These are phyloP conservation scores for Drosophila merina DNA, from an alignment of 2,888 invertebrate genomes.

Conservation along the genomic window DNA sequence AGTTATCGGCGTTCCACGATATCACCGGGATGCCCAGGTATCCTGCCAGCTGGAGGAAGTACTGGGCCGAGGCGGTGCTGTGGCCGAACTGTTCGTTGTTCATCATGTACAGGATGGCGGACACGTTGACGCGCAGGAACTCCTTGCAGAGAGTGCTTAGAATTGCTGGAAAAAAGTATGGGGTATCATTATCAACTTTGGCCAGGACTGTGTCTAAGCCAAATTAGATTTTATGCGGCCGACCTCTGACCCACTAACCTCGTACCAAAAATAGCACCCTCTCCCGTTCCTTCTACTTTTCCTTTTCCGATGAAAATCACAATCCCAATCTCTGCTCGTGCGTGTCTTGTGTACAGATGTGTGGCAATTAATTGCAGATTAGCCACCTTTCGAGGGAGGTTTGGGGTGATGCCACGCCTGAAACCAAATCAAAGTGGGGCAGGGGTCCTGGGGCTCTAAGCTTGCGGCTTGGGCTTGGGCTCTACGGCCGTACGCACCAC, in stretches of 20 bases:
- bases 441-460: slow-evolving; percentile 1
- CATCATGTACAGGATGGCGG: slow-evolving; percentile 96
- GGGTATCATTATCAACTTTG: not conserved
- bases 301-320: not conserved
- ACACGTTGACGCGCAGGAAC: slow-evolving; percentile 94
- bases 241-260: slow-evolving; percentile 2
- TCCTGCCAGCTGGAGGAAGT: slow-evolving; percentile 96
- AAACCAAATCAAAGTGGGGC: not conserved
- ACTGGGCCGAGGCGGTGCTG: slow-evolving; percentile 96
- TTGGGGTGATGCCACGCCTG: not conserved
- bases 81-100: slow-evolving; percentile 97
- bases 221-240: slow-evolving; percentile 1
- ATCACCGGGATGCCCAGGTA: slow-evolving; percentile 98
- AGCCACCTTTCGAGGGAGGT: slow-evolving; percentile 51
- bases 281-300: too few relatives aligned
- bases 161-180: slow-evolving; percentile 87
- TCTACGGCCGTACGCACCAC: slow-evolving; percentile 7
- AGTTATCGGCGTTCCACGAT: slow-evolving; percentile 99
- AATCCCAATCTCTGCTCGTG: slow-evolving; percentile 45
- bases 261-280: not conserved
- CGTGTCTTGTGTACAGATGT: slow-evolving; percentile 64
- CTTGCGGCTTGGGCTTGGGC: not conserved
- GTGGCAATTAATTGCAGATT: slow-evolving; percentile 77
- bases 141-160: slow-evolving; percentile 94
- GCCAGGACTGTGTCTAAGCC: not conserved